Percentiles rank a stretch among this genome's conserved stretches.
phyloP scores from a whole-genome alignment of 1,140 invertebrate species.

The Saccostrea glomerata region DNA sequence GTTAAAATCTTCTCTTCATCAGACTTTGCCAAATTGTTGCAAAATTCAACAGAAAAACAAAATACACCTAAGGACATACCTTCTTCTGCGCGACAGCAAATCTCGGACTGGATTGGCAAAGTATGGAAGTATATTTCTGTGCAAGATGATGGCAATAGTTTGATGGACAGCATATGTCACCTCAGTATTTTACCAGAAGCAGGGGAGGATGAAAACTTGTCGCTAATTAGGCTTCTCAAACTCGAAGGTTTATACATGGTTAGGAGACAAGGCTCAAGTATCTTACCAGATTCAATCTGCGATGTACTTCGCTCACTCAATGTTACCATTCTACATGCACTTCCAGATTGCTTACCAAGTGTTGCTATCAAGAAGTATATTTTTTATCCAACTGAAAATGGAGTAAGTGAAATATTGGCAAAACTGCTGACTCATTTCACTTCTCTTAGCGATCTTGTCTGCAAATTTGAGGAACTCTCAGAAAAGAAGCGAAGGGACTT shows the following conservation, averaged over 20 bases:
- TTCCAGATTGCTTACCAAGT: neutral
- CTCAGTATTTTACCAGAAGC: slow-evolving; percentile 6
- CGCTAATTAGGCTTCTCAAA: neutral
- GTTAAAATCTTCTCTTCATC: neutral
- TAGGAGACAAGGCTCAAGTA: neutral
- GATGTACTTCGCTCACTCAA: neutral
- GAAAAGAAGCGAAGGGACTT: neutral
- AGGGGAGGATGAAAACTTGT: neutral
- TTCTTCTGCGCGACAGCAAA: neutral
- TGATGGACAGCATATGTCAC: neutral
- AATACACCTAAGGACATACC: neutral
- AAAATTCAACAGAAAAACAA: neutral
- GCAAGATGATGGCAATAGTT: neutral
- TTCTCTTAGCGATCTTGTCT: neutral
- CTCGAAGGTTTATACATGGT: neutral
- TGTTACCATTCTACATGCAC: neutral
- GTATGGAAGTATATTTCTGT: neutral
- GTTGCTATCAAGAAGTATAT: neutral
- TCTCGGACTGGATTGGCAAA: neutral
- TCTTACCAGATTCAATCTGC: neutral
- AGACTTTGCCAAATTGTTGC: neutral
- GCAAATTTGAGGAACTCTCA: neutral
- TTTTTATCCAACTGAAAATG: neutral
- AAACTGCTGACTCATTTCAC: neutral
- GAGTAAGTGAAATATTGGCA: neutral